phyloP scores from a whole-genome alignment of 1,140 invertebrate genomes.

The Drosophila carrolli region DNA sequence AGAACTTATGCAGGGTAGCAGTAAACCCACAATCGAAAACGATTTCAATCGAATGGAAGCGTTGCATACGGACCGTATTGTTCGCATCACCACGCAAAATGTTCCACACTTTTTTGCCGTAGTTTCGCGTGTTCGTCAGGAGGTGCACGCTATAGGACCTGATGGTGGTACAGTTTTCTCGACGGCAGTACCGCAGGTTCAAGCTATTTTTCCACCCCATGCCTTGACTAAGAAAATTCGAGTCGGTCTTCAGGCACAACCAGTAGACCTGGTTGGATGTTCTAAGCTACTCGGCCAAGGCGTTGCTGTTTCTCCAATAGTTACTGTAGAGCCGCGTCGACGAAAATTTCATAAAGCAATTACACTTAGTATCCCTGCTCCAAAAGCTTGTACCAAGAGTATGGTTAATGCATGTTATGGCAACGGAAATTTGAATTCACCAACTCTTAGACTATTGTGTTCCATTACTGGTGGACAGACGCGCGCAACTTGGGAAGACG shows the following conservation, averaged over 20 bases:
- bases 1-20: slow-evolving; percentile 94
- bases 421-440: slow-evolving; percentile 87
- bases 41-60: slow-evolving; percentile 95
- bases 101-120: slow-evolving; percentile 99
- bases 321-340: slow-evolving; percentile 98
- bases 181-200: slow-evolving; percentile 98
- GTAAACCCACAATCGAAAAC: slow-evolving; percentile 94
- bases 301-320: slow-evolving; percentile 99
- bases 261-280: slow-evolving; percentile 97
- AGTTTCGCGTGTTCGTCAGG: slow-evolving; percentile 98
- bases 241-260: slow-evolving; percentile 99
- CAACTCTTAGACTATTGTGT: slow-evolving; percentile 97
- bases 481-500: slow-evolving; percentile 99
- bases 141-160: slow-evolving; percentile 98
- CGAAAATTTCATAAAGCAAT: slow-evolving; percentile 99
- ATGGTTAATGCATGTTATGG: slow-evolving; percentile 97
- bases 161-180: slow-evolving; percentile 99
- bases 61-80: slow-evolving; percentile 93
- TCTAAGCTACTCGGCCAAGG: slow-evolving; percentile 98
- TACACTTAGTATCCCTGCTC: slow-evolving; percentile 98
- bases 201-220: slow-evolving; percentile 98
- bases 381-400: slow-evolving; percentile 95
- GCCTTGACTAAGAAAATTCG: slow-evolving; percentile 99
- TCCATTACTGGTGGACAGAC: slow-evolving; percentile 99
- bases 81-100: slow-evolving; percentile 97